phyloP scores from a whole-genome alignment of 2,113 vertebrate genomes.

The Columba livia region DNA sequence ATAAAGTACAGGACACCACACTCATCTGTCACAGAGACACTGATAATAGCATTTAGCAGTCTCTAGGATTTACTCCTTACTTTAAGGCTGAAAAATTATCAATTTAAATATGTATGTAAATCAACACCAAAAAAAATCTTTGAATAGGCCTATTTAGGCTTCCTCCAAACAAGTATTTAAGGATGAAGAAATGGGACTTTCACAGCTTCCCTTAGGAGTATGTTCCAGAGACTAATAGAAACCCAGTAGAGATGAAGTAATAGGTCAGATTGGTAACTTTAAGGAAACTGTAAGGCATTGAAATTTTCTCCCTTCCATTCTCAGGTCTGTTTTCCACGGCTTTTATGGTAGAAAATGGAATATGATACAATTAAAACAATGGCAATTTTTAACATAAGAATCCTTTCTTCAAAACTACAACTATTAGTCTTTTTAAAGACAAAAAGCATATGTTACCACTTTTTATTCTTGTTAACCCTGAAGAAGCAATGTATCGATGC shows the following conservation, averaged over 20 bases:
- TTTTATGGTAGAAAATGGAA: neutral
- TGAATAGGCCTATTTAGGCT: neutral
- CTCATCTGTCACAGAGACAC: neutral
- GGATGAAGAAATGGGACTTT: neutral
- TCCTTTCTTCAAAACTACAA: neutral
- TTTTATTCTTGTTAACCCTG: neutral
- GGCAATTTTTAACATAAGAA: neutral
- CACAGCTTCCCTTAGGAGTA: neutral
- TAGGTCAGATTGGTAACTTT: neutral
- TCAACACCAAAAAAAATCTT: neutral
- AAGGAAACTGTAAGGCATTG: neutral
- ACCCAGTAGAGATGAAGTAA: neutral
- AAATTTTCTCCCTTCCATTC: neutral
- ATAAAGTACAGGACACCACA: neutral
- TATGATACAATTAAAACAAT: neutral
- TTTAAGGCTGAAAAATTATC: neutral
- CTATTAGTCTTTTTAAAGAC: neutral
- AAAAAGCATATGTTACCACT: neutral
- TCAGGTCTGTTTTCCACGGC: neutral
- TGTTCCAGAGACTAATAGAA: neutral
- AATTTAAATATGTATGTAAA: neutral
- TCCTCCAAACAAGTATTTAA: neutral
- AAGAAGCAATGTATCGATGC: neutral
- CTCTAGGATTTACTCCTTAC: neutral
- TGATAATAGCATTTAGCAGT: neutral